A percentile compares a stretch with the other conserved stretches of the same genome.
phyloP scores from a whole-genome alignment of 1,140 invertebrate genomes.

The Ips typographus region DNA sequence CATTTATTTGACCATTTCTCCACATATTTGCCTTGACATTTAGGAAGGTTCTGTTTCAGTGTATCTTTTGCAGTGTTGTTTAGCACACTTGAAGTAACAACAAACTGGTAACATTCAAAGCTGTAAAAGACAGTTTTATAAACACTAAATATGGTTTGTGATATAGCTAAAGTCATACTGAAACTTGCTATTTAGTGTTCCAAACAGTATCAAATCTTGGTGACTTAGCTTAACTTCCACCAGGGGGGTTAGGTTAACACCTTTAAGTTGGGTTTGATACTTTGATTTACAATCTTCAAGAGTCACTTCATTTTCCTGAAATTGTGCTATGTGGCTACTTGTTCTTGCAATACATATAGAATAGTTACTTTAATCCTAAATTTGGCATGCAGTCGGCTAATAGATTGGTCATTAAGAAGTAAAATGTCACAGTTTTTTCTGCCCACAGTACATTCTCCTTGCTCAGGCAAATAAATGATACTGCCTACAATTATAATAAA shows the following conservation, averaged over 20 bases:
- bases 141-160: neutral
- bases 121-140: constrained; percentile 20
- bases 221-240: constrained; percentile 48
- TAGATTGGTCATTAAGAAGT: constrained; percentile 38
- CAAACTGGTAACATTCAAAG: constrained; percentile 37
- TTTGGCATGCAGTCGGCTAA: constrained; percentile 40
- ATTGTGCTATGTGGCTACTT: constrained; percentile 3
- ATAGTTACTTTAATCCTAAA: constrained; percentile 32
- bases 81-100: constrained; percentile 55
- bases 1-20: constrained; percentile 57
- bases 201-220: constrained; percentile 58
- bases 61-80: constrained; percentile 50
- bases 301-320: constrained; percentile 45
- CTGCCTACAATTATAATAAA: constrained; percentile 24
- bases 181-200: constrained; percentile 52
- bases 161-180: constrained; percentile 24
- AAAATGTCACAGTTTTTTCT: constrained; percentile 42
- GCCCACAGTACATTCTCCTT: constrained; percentile 33
- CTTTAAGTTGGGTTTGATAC: constrained; percentile 59
- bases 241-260: constrained; percentile 44
- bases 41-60: constrained; percentile 48
- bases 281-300: constrained; percentile 57
- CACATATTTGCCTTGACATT: constrained; percentile 53
- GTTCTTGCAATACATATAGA: constrained; percentile 5
- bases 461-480: constrained; percentile 28